Conservation (phyloP, 2,888 invertebrate genomes). For the Tachina grossa region DNA sequence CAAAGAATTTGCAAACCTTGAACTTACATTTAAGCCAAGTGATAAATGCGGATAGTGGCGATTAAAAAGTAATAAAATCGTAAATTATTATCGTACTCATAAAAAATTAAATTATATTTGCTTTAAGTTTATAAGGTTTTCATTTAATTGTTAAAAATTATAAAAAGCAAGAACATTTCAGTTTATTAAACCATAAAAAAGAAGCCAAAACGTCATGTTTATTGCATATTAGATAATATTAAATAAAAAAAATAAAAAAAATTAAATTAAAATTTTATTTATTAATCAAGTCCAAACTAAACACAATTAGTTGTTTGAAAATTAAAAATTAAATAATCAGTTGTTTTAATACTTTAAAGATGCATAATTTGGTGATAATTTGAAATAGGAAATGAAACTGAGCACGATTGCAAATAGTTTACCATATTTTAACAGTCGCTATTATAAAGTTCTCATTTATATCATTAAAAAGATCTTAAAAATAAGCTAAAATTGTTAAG, state of each 20-base stretch:
- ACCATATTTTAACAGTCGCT: slow-evolving; percentile 9
- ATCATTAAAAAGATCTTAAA: not conserved
- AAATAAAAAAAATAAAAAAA: not conserved
- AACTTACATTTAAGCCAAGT: slow-evolving; percentile 14
- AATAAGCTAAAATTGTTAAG: not conserved
- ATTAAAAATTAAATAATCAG: not conserved
- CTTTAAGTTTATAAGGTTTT: slow-evolving; percentile 20
- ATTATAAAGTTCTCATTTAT: slow-evolving; percentile 14
- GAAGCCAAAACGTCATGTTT: not conserved
- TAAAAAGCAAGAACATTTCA: not conserved
- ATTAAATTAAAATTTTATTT: slow-evolving; percentile 35
- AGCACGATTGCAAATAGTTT: slow-evolving; percentile 41
- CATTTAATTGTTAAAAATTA: slow-evolving; percentile 9
- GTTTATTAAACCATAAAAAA: slow-evolving; percentile 17
- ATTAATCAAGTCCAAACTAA: slow-evolving; percentile 28
- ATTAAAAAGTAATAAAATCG: slow-evolving; percentile 9
- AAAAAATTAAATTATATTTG: slow-evolving; percentile 23
- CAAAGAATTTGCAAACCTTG: slow-evolving; percentile 23
- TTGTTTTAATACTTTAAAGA: slow-evolving; percentile 6
- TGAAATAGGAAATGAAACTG: slow-evolving; percentile 48
- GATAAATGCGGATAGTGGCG: not conserved
- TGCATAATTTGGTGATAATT: slow-evolving; percentile 49
- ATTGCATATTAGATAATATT: slow-evolving; percentile 18
- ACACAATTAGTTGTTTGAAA: slow-evolving; percentile 2
- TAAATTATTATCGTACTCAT: not conserved